Percentiles rank a stretch among this genome's conserved stretches.
Conservation (phyloP, 2,113 vertebrate species). For the Peromyscus leucopus region DNA sequence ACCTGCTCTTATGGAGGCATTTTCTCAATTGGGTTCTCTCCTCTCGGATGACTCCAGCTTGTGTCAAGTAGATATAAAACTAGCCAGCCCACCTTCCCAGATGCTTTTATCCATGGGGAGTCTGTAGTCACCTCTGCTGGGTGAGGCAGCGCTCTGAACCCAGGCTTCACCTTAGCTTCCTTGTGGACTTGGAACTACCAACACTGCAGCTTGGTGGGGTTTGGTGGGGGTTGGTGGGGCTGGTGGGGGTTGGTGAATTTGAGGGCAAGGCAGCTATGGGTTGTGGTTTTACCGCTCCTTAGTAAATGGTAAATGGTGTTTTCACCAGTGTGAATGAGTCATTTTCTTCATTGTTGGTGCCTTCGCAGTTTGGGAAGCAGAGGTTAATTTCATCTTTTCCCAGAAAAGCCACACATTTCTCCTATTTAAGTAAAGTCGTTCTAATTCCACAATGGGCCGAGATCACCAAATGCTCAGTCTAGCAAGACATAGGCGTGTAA, state of each 20-base stretch:
- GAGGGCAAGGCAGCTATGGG: not conserved
- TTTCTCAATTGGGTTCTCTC: not conserved
- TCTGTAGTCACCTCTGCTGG: not conserved
- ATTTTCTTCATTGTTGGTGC: not conserved
- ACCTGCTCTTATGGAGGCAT: not conserved
- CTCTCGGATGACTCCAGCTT: not conserved
- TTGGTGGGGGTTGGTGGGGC: not conserved
- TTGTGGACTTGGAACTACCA: not conserved
- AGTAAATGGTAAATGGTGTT: not conserved
- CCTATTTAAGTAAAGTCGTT: not conserved
- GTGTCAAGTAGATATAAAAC: not conserved
- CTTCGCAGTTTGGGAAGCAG: not conserved
- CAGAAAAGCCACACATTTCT: not conserved
- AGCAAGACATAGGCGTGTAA: not conserved
- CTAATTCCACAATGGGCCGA: not conserved
- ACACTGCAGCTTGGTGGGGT: not conserved
- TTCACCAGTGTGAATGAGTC: not conserved
- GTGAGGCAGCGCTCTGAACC: not conserved
- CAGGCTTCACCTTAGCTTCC: not conserved
- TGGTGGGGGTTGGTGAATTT: not conserved
- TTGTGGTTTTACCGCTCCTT: not conserved
- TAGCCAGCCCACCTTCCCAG: not conserved
- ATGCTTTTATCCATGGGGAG: not conserved
- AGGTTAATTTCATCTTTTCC: not conserved
- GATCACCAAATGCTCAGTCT: not conserved